Percentiles rank a stretch among this genome's conserved stretches.
phyloP scores from a whole-genome alignment of 2,888 invertebrate genomes.

The Alviniconcha strummeri region DNA sequence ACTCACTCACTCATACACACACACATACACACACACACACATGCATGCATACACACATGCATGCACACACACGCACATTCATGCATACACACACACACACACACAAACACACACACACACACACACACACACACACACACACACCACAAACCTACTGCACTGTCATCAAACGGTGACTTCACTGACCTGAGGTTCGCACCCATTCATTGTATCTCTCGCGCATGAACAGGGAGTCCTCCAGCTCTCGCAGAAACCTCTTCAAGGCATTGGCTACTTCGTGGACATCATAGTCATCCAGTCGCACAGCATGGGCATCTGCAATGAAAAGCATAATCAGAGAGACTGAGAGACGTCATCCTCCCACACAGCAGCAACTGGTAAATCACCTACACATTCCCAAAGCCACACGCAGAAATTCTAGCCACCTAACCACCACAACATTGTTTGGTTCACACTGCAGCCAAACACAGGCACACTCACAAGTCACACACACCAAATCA shows the following conservation, averaged over 20 bases:
- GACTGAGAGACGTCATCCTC: neutral
- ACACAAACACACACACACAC: neutral
- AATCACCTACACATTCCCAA: too few relatives aligned
- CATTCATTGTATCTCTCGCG: constrained; percentile 81
- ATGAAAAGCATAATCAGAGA: neutral
- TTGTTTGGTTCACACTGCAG: too few relatives aligned
- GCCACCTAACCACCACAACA: too few relatives aligned
- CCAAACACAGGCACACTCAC: too few relatives aligned
- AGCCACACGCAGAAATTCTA: too few relatives aligned
- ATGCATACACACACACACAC: neutral
- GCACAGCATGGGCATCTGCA: constrained; percentile 86
- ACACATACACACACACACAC: too few relatives aligned
- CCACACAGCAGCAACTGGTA: neutral
- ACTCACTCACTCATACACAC: too few relatives aligned
- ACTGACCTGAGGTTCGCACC: constrained; percentile 77
- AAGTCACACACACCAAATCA: too few relatives aligned
- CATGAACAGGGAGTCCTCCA: constrained; percentile 89
- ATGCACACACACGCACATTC: too few relatives aligned
- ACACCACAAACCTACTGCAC: neutral
- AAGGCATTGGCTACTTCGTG: constrained; percentile 92
- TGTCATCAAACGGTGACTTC: too few relatives aligned
- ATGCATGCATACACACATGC: too few relatives aligned
- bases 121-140: neutral
- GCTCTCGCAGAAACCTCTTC: constrained; percentile 91
- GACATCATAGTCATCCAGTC: constrained; percentile 86